Evolutionary conservation across 1,140 invertebrate species (phyloP).

Genomic region (Nasonia giraulti): DNA sequence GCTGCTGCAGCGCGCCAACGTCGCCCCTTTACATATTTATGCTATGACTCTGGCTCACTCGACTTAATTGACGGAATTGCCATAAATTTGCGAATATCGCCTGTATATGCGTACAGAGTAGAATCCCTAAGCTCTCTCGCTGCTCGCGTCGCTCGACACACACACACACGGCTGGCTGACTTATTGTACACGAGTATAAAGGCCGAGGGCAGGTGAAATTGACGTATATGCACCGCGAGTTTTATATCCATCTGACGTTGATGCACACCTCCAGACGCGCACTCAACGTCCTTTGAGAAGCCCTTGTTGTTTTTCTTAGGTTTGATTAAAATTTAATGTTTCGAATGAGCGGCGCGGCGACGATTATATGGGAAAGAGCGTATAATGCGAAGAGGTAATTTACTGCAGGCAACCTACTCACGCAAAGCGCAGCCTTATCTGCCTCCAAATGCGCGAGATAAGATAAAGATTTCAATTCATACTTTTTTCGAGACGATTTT

Average conservation of each 20-base stretch:
- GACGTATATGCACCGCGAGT: conserved; percentile 16
- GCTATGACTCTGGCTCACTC: conserved; percentile 71
- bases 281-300: not conserved
- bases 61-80: conserved; percentile 74
- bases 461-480: conserved; percentile 43
- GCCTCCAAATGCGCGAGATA: conserved; percentile 30
- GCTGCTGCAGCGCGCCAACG: conserved; percentile 48
- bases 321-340: conserved; percentile 26
- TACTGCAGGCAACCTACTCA: not conserved
- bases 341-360: not conserved
- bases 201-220: conserved; percentile 46
- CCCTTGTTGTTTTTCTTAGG: conserved; percentile 6
- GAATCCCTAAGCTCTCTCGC: conserved; percentile 46
- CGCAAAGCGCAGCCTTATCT: conserved; percentile 30
- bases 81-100: conserved; percentile 73
- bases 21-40: conserved; percentile 73
- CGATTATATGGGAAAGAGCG: not conserved
- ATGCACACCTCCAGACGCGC: not conserved
- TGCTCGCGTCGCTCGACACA: conserved; percentile 18
- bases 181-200: conserved; percentile 25
- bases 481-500: conserved; percentile 22
- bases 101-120: conserved; percentile 53
- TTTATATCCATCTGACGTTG: conserved; percentile 17
- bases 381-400: conserved; percentile 23
- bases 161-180: not conserved